Percentiles rank a stretch among this genome's conserved stretches.
Conservation (phyloP, 92 coral and sea anemone species). For the Heteractis magnifica region DNA sequence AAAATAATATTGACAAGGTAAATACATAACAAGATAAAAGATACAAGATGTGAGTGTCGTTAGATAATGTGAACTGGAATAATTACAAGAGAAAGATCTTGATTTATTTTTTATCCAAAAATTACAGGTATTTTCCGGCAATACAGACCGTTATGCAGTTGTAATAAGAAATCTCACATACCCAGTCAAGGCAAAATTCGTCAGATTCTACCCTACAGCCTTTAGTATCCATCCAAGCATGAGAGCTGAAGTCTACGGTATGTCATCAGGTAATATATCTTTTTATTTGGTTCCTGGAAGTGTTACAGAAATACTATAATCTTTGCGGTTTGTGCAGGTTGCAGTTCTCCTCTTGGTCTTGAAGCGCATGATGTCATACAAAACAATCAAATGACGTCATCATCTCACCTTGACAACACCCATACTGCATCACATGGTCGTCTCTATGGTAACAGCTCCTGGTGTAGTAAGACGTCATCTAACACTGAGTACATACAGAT, state of each 20-base stretch:
- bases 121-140: slow-evolving; percentile 34
- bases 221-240: not conserved
- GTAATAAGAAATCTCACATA: slow-evolving; percentile 13
- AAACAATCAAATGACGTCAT: slow-evolving; percentile 16
- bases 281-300: not conserved
- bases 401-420: slow-evolving; percentile 18
- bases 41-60: too few species aligned
- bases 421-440: slow-evolving; percentile 36
- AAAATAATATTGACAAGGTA: not conserved
- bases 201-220: slow-evolving; percentile 23
- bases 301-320: not conserved
- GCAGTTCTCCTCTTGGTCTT: slow-evolving; percentile 23
- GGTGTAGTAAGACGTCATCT: slow-evolving; percentile 35
- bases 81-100: too few species aligned
- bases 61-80: too few species aligned
- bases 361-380: not conserved
- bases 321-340: not conserved
- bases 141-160: slow-evolving; percentile 18
- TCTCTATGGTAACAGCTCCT: slow-evolving; percentile 39
- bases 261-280: not conserved
- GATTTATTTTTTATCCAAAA: too few species aligned
- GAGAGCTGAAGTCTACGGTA: slow-evolving; percentile 48
- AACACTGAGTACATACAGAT: slow-evolving; percentile 37
- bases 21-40: too few species aligned
- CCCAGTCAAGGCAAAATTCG: slow-evolving; percentile 23